Percentiles rank a stretch among this genome's conserved stretches.
phyloP scores from a whole-genome alignment of 1,140 invertebrate genomes.

The Zaprionus camerounensis region DNA sequence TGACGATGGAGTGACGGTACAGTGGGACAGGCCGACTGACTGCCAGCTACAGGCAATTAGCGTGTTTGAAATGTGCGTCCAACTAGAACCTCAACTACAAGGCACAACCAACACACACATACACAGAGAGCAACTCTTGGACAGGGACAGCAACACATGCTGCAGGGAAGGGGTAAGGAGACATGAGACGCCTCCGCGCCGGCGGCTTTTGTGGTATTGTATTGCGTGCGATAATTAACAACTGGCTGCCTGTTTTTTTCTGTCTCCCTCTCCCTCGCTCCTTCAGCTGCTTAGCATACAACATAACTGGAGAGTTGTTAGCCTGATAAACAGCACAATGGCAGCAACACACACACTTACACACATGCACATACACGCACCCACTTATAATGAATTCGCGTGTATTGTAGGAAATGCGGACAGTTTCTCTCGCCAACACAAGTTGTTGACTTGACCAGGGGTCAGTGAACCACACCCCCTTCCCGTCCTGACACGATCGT shows the following conservation, averaged over 20 bases:
- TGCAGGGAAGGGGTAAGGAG: not conserved
- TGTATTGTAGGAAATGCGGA: constrained; percentile 50
- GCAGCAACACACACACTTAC: constrained; percentile 18
- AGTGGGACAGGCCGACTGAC: constrained; percentile 20
- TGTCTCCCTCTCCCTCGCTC: not conserved
- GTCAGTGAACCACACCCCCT: constrained; percentile 52
- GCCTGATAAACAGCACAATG: constrained; percentile 63
- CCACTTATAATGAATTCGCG: constrained; percentile 65
- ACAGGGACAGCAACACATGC: not conserved
- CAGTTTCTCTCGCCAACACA: constrained; percentile 30
- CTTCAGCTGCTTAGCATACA: constrained; percentile 74
- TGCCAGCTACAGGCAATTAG: constrained; percentile 43
- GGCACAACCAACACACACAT: constrained; percentile 2
- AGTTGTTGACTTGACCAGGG: constrained; percentile 56
- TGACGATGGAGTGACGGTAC: constrained; percentile 22
- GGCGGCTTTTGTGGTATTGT: constrained; percentile 36
- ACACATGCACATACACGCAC: constrained; percentile 17
- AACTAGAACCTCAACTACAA: constrained; percentile 26
- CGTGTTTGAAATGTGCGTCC: constrained; percentile 36
- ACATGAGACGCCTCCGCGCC: constrained; percentile 23
- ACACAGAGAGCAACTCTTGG: constrained; percentile 7
- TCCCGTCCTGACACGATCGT: not conserved
- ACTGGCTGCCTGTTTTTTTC: constrained; percentile 43
- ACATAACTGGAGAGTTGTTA: constrained; percentile 72
- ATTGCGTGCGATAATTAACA: constrained; percentile 79